phyloP scores from a whole-genome alignment of 2,797 vertebrate species.

The Syndactyla subalaris region DNA sequence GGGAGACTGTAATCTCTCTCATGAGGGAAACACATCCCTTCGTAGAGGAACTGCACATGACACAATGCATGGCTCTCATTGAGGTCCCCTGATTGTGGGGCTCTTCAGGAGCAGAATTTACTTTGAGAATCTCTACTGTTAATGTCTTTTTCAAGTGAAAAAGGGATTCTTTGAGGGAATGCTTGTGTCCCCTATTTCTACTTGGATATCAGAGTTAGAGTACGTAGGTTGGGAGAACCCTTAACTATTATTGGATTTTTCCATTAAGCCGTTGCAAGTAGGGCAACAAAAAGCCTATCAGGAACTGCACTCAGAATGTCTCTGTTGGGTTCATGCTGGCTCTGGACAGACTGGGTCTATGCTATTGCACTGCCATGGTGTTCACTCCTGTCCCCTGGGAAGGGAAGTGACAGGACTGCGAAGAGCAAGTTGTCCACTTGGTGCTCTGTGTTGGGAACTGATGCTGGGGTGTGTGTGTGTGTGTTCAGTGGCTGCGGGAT shows the following conservation, averaged over 20 bases:
- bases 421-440: background rate
- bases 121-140: background rate
- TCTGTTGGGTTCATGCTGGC: background rate
- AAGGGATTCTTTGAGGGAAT: background rate
- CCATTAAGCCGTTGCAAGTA: background rate
- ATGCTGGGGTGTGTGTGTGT: background rate
- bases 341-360: background rate
- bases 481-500: background rate
- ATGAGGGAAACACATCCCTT: fast-evolving
- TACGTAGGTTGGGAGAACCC: background rate
- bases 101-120: background rate
- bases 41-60: fast-evolving
- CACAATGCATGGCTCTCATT: fast-evolving
- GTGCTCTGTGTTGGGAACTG: background rate
- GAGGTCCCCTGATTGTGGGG: background rate
- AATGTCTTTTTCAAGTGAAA: background rate
- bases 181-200: background rate
- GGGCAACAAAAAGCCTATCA: background rate
- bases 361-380: fast-evolving
- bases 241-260: background rate
- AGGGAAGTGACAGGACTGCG: background rate
- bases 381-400: background rate
- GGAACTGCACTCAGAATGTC: background rate
- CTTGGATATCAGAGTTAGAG: background rate
- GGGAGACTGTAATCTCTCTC: background rate